A percentile compares a stretch with the other conserved stretches of the same genome.
These are phyloP conservation scores for Pipra filicauda DNA, from an alignment of 2,113 vertebrate species.

Conservation along the genomic window DNA sequence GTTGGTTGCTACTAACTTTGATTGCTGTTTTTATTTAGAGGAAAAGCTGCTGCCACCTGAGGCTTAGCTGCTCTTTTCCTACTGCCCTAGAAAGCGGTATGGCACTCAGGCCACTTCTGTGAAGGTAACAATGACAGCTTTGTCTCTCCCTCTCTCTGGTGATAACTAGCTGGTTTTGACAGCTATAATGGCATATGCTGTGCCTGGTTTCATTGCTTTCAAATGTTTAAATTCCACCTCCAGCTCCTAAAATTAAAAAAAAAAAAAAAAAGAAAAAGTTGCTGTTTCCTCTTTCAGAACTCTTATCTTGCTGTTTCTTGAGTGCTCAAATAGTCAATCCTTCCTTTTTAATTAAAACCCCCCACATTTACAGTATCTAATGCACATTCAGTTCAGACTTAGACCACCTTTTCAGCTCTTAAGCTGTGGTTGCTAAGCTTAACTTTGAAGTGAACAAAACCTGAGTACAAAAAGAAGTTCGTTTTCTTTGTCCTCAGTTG, in stretches of 20 bases:
- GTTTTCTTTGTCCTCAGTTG: neutral
- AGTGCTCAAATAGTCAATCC: neutral
- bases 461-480: neutral
- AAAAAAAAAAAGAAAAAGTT: neutral
- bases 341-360: neutral
- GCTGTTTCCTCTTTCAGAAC: neutral
- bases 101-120: neutral
- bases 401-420: neutral
- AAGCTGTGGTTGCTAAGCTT: neutral
- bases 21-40: neutral
- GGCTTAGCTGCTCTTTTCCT: neutral
- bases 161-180: neutral
- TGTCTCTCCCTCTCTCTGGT: neutral
- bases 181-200: neutral
- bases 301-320: neutral
- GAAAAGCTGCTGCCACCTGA: conserved; percentile 62
- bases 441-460: neutral
- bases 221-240: neutral
- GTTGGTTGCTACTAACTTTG: neutral
- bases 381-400: neutral
- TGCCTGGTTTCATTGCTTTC: neutral
- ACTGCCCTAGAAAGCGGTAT: neutral
- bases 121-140: neutral
- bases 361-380: neutral
- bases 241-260: neutral